Conservation (phyloP, 1,140 invertebrate species). For the Cylas formicarius region DNA sequence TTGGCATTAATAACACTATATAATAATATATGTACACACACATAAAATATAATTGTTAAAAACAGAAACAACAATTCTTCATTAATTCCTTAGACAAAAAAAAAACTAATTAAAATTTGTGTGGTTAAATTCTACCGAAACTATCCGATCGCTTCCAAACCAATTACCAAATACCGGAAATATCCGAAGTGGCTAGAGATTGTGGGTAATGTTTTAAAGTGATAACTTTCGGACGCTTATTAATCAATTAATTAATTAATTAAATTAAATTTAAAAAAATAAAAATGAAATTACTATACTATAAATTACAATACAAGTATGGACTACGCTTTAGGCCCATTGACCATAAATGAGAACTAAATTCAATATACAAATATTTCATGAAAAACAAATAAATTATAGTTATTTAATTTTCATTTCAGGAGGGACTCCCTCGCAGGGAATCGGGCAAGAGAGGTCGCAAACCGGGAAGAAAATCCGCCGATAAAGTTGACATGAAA, state of each 20-base stretch:
- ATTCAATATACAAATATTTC: constrained; percentile 13
- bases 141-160: too few species aligned
- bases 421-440: constrained; percentile 58
- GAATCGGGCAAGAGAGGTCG: constrained; percentile 79
- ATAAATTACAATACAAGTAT: constrained; percentile 1
- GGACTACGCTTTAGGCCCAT: background rate
- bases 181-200: too few species aligned
- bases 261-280: background rate
- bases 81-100: too few species aligned
- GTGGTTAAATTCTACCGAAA: too few species aligned
- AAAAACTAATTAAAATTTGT: too few species aligned
- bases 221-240: too few species aligned
- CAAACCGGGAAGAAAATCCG: constrained; percentile 78
- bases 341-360: background rate
- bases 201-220: too few species aligned
- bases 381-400: background rate
- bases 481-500: constrained; percentile 88
- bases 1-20: too few species aligned
- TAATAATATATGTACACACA: too few species aligned
- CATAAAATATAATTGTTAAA: too few species aligned
- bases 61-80: too few species aligned
- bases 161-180: too few species aligned
- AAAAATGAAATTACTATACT: background rate
- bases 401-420: constrained; percentile 26
- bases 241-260: background rate